phyloP scores from a whole-genome alignment of 2,888 invertebrate species.

The Drosophila pseudotakahashii region DNA sequence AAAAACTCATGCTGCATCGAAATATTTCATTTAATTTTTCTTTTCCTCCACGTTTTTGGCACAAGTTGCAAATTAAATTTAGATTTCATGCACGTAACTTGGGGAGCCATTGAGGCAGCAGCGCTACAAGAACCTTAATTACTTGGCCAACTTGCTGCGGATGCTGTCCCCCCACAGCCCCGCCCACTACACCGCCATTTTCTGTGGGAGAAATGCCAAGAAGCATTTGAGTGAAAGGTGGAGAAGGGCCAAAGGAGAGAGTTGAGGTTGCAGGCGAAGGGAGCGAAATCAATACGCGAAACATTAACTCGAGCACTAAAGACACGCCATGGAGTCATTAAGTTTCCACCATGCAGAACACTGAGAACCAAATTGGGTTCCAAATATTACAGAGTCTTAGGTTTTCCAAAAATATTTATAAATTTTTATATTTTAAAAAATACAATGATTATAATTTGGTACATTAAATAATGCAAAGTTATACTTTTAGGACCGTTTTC shows the following conservation, averaged over 20 bases:
- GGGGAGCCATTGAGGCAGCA: conserved; percentile 39
- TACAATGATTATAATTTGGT: too few relatives aligned
- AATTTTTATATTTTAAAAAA: too few relatives aligned
- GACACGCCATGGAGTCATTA: conserved; percentile 79
- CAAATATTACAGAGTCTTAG: neutral
- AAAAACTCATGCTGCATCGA: conserved; percentile 39
- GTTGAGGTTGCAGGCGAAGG: conserved; percentile 18
- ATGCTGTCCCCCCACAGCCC: conserved; percentile 14
- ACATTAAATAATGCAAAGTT: too few relatives aligned
- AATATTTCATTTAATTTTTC: conserved; percentile 37
- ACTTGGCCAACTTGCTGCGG: conserved; percentile 50
- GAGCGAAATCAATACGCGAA: conserved; percentile 75
- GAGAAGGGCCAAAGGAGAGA: neutral
- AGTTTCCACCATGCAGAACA: conserved; percentile 44
- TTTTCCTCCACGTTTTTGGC: conserved; percentile 53
- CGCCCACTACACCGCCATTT: neutral
- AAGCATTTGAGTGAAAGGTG: conserved; percentile 16
- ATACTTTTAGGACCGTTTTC: too few relatives aligned
- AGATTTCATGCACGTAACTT: conserved; percentile 74
- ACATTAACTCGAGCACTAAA: conserved; percentile 73
- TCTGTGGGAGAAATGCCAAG: conserved; percentile 58
- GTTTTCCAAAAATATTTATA: too few relatives aligned
- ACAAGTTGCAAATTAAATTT: conserved; percentile 78
- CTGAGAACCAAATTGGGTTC: neutral
- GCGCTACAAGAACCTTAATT: conserved; percentile 49